A percentile compares a stretch with the other conserved stretches of the same genome.
phyloP scores from a whole-genome alignment of 64 coral and sea anemone genomes.

The Stichodactyla helianthus region DNA sequence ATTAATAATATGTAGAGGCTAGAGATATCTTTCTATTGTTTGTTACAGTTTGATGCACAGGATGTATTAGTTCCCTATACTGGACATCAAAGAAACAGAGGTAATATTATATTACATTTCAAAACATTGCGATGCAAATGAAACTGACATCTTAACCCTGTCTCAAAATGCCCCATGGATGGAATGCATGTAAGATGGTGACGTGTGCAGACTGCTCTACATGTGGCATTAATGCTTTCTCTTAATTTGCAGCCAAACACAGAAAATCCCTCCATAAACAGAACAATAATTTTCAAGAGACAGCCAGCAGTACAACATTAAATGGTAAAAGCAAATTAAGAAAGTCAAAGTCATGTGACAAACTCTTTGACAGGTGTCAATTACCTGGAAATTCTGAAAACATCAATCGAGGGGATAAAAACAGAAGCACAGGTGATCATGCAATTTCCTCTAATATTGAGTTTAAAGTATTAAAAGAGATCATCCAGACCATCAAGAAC shows the following conservation, averaged over 20 bases:
- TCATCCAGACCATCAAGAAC: not conserved
- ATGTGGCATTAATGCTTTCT: too few species aligned
- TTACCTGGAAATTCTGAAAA: not conserved
- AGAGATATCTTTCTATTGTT: not conserved
- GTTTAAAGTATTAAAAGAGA: conserved; percentile 17
- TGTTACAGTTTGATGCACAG: conserved; percentile 60
- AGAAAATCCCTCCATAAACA: not conserved
- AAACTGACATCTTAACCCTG: too few species aligned
- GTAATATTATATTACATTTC: not conserved
- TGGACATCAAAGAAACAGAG: conserved; percentile 54
- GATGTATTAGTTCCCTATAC: conserved; percentile 78
- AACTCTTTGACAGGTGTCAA: conserved; percentile 4
- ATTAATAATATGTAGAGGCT: too few species aligned
- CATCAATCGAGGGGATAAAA: not conserved
- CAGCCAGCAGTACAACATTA: not conserved
- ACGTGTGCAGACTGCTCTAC: too few species aligned
- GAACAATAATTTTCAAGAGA: not conserved
- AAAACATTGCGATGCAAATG: too few species aligned
- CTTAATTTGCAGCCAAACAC: not conserved
- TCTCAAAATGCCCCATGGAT: too few species aligned
- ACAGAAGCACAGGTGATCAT: not conserved
- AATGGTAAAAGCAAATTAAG: conserved; percentile 4
- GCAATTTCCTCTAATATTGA: conserved; percentile 1
- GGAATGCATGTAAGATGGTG: too few species aligned
- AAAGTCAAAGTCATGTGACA: not conserved